Evolutionary conservation across 2,797 vertebrate species (phyloP).

Genomic region (Urophycis tenuis): DNA sequence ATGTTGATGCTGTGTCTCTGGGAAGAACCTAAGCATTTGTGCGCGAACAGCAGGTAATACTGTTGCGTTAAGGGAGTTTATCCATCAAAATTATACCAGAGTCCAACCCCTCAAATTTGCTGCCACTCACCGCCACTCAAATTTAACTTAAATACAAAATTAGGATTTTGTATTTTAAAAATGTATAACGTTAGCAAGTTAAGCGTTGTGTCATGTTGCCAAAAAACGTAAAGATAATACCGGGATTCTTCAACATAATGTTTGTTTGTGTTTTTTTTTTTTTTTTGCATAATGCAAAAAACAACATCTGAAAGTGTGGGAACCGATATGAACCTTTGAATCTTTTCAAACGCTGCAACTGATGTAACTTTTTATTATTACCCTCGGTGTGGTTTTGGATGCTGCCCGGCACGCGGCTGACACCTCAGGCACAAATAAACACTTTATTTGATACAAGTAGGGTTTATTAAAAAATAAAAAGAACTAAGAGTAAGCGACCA

Average conservation of each 20-base stretch:
- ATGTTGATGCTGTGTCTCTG: not conserved
- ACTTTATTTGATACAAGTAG: constrained; percentile 32
- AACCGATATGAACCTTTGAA: not conserved
- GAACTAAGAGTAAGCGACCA: constrained; percentile 9
- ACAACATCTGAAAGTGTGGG: not conserved
- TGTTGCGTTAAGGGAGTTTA: not conserved
- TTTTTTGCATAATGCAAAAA: not conserved
- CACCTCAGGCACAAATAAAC: constrained; percentile 33
- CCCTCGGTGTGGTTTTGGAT: not conserved
- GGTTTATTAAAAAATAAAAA: constrained; percentile 13
- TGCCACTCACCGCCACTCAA: too few relatives aligned
- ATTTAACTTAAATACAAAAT: too few relatives aligned
- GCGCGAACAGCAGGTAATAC: not conserved
- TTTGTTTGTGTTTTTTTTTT: not conserved
- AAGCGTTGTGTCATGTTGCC: too few relatives aligned
- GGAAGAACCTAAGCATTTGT: not conserved
- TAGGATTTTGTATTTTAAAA: too few relatives aligned
- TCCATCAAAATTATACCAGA: too few relatives aligned
- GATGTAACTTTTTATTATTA: not conserved
- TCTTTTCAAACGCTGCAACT: not conserved
- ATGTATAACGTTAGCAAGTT: too few relatives aligned
- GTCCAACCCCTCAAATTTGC: too few relatives aligned
- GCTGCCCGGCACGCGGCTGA: constrained; percentile 12
- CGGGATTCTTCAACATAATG: too few relatives aligned
- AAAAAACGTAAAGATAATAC: too few relatives aligned